These are phyloP conservation scores for Pseudochirops cupreus DNA, from an alignment of 2,797 vertebrate genomes.

Conservation along the genomic window DNA sequence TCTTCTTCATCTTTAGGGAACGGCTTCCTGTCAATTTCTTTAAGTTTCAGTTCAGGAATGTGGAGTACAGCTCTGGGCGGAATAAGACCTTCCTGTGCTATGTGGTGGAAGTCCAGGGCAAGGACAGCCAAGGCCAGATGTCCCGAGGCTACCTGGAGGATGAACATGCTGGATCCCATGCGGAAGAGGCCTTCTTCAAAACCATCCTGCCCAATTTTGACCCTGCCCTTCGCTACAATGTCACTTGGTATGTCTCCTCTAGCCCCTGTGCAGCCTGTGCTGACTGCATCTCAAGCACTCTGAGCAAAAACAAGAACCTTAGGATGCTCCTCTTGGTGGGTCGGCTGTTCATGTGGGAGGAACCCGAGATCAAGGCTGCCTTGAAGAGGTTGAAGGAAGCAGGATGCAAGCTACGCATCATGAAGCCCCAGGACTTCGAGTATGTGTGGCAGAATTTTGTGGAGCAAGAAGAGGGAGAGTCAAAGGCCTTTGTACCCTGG, in stretches of 20 bases:
- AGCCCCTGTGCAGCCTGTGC: conserved; percentile 93
- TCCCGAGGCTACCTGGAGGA: conserved; percentile 93
- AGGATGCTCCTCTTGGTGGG: conserved; percentile 90
- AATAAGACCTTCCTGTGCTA: conserved; percentile 98
- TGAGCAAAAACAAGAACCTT: conserved; percentile 87
- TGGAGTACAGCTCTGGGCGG: conserved; percentile 96
- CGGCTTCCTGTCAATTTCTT: conserved; percentile 92
- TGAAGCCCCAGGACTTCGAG: conserved; percentile 96
- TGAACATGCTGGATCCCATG: conserved; percentile 90
- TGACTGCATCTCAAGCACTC: conserved; percentile 86
- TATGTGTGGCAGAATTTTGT: conserved; percentile 96
- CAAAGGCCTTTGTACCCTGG: conserved; percentile 92
- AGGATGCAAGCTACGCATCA: conserved; percentile 93
- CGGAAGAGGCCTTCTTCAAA: conserved; percentile 94
- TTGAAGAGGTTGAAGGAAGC: conserved; percentile 88
- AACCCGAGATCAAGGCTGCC: conserved; percentile 90
- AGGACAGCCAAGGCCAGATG: conserved; percentile 82
- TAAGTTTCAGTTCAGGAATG: conserved; percentile 98
- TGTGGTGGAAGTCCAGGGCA: conserved; percentile 88
- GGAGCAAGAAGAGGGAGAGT: conserved; percentile 88
- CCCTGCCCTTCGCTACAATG: conserved; percentile 84
- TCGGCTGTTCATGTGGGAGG: conserved; percentile 95
- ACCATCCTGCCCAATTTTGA: conserved; percentile 88
- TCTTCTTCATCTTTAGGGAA: conserved; percentile 85
- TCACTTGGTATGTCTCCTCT: conserved; percentile 96